Percentiles rank a stretch among this genome's conserved stretches.
Evolutionary conservation across 1,140 invertebrate genomes (phyloP).

Genomic region (Berghia stephanieae): DNA sequence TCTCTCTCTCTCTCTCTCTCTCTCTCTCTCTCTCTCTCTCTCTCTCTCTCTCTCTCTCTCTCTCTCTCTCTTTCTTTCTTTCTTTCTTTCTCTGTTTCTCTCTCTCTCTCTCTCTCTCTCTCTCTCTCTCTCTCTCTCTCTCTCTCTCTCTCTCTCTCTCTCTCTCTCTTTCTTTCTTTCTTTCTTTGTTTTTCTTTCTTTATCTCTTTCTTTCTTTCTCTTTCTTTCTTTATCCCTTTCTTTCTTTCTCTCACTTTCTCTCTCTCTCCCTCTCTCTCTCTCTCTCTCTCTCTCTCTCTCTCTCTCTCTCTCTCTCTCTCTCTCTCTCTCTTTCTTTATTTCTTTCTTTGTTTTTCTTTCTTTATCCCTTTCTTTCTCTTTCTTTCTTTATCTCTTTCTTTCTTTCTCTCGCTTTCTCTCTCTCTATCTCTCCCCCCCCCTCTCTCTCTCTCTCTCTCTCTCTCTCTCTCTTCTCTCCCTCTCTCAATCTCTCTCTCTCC

Average conservation of each 20-base stretch:
- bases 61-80: background rate
- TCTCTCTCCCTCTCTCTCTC: background rate
- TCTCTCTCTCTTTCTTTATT: too few relatives aligned
- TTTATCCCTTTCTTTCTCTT: too few relatives aligned
- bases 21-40: background rate
- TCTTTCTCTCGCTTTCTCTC: too few relatives aligned
- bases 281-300: slow-evolving; percentile 19
- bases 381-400: too few relatives aligned
- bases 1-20: background rate
- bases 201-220: too few relatives aligned
- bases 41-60: background rate
- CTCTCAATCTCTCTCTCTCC: too few relatives aligned
- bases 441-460: background rate
- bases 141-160: background rate
- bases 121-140: background rate
- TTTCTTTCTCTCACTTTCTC: too few relatives aligned
- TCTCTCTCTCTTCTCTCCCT: too few relatives aligned
- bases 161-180: slow-evolving; percentile 4
- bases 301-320: slow-evolving; percentile 19
- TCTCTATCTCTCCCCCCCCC: too few relatives aligned
- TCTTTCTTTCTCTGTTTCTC: slow-evolving; percentile 5
- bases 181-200: too few relatives aligned
- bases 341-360: too few relatives aligned
- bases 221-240: too few relatives aligned
- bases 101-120: slow-evolving; percentile 8